phyloP scores from a whole-genome alignment of 2,888 invertebrate genomes.

The Leptodirus hochenwartii region DNA sequence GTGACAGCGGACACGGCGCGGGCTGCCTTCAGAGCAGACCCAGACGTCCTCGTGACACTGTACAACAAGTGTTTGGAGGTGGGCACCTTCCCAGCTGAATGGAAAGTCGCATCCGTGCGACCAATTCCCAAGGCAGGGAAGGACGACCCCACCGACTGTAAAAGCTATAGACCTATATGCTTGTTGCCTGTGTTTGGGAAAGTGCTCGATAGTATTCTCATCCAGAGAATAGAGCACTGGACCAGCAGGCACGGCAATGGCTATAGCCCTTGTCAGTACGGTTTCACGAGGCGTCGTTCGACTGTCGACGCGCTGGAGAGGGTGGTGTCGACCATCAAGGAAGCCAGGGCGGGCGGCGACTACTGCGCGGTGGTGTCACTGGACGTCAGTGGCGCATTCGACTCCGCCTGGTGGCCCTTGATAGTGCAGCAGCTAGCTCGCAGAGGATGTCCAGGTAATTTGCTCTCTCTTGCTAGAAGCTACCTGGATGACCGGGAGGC shows the following conservation, averaged over 20 bases:
- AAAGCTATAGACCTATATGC: slow-evolving; percentile 14
- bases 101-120: slow-evolving; percentile 13
- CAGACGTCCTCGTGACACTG: too few relatives aligned
- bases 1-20: too few relatives aligned
- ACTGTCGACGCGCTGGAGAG: slow-evolving; percentile 5
- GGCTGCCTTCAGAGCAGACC: too few relatives aligned
- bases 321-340: slow-evolving; percentile 3
- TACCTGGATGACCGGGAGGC: slow-evolving; percentile 7
- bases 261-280: slow-evolving; percentile 1
- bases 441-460: slow-evolving; percentile 11
- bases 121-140: slow-evolving; percentile 16
- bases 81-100: slow-evolving; percentile 10
- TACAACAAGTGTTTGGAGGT: too few relatives aligned
- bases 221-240: slow-evolving; percentile 5
- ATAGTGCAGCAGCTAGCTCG: slow-evolving; percentile 10
- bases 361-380: slow-evolving; percentile 10
- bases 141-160: slow-evolving; percentile 6
- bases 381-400: slow-evolving; percentile 16
- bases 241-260: slow-evolving; percentile 1
- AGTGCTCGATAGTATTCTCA: slow-evolving; percentile 8
- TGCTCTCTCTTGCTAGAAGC: slow-evolving; percentile 4
- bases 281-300: slow-evolving; percentile 5
- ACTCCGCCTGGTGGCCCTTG: slow-evolving; percentile 17
- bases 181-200: slow-evolving; percentile 9
- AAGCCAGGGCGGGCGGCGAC: slow-evolving; percentile 2